Evolutionary conservation across 1,140 invertebrate genomes (phyloP).

Genomic region (Apis dorsata): DNA sequence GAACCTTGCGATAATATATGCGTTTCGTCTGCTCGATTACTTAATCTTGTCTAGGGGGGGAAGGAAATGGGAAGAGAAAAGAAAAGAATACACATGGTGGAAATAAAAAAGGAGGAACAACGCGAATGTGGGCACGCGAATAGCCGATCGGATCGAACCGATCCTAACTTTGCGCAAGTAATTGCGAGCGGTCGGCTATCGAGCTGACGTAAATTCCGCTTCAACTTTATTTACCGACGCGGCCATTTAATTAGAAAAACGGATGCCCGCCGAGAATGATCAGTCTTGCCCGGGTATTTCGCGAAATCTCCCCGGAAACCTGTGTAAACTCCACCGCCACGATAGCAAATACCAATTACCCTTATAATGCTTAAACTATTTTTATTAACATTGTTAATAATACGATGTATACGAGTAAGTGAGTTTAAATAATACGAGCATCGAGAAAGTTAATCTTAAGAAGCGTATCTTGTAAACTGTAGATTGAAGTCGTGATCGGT

Average conservation of each 20-base stretch:
- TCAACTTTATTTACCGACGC: slow-evolving; percentile 40
- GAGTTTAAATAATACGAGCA: too few relatives aligned
- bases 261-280: slow-evolving; percentile 14
- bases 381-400: background rate
- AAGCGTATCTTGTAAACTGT: too few relatives aligned
- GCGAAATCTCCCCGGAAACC: background rate
- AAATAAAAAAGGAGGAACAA: background rate
- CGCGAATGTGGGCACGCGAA: background rate
- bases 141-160: background rate
- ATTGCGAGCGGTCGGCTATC: slow-evolving; percentile 28
- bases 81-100: background rate
- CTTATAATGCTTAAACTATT: too few relatives aligned
- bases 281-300: background rate
- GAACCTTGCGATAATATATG: background rate
- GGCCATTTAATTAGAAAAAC: slow-evolving; percentile 47
- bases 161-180: slow-evolving; percentile 31
- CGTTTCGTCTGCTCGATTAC: background rate
- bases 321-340: background rate
- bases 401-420: background rate
- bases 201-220: slow-evolving; percentile 29
- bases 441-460: too few relatives aligned
- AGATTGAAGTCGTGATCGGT: too few relatives aligned
- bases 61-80: background rate
- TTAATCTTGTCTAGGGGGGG: background rate
- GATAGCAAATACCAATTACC: background rate